Conservation (phyloP, 1,140 invertebrate species). For the Dinothrombium tinctorium region DNA sequence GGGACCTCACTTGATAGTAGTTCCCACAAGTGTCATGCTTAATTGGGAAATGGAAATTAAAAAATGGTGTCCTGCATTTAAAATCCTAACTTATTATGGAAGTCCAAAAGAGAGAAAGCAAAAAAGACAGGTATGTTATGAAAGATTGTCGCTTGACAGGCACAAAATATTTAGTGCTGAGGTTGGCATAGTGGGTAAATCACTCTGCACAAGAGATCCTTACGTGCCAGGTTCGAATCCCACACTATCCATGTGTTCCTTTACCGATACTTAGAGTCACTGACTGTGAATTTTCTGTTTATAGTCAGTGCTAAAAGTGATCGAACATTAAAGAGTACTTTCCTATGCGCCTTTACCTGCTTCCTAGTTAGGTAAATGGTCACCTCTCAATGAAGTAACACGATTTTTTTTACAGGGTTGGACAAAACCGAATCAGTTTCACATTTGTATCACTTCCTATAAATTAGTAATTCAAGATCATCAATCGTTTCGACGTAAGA, state of each 20-base stretch:
- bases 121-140: conserved; percentile 43
- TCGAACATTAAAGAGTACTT: not conserved
- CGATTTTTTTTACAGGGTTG: conserved; percentile 36
- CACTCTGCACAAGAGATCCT: too few species aligned
- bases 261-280: conserved; percentile 6
- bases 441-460: conserved; percentile 98
- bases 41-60: conserved; percentile 99
- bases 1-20: conserved; percentile 97
- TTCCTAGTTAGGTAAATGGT: not conserved
- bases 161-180: too few species aligned
- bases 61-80: conserved; percentile 98
- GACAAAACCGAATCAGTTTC: conserved; percentile 98
- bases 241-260: not conserved
- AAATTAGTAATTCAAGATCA: conserved; percentile 98
- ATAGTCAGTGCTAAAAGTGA: conserved; percentile 1
- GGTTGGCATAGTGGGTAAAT: too few species aligned
- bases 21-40: conserved; percentile 98
- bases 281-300: not conserved
- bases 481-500: conserved; percentile 84
- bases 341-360: not conserved
- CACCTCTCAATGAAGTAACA: not conserved
- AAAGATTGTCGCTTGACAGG: too few species aligned
- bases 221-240: too few species aligned
- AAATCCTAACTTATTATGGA: conserved; percentile 97
- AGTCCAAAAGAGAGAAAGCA: conserved; percentile 82